These are phyloP conservation scores for Gymnocypris eckloni DNA, from an alignment of 2,797 vertebrate species.

Conservation along the genomic window DNA sequence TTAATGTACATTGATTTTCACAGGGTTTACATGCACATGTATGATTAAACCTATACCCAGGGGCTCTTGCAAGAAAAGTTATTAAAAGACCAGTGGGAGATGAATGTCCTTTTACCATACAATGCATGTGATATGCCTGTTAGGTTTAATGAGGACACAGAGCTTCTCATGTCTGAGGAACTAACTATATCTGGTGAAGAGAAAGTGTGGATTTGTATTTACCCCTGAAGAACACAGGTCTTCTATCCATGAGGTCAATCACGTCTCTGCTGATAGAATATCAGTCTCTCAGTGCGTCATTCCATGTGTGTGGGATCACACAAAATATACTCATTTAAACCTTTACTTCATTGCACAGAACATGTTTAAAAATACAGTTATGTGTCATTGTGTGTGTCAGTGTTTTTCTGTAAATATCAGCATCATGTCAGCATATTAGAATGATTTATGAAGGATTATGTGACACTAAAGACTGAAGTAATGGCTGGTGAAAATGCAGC, in stretches of 20 bases:
- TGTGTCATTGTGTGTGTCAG: no score
- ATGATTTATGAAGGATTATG: no score
- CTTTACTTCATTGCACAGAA: not conserved
- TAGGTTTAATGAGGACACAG: not conserved
- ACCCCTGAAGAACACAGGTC: not conserved
- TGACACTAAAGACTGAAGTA: not conserved
- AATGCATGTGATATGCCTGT: slow-evolving; percentile 8
- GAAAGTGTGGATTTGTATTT: slow-evolving; percentile 40
- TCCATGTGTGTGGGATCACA: not conserved
- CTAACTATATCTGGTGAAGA: not conserved
- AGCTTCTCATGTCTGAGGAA: not conserved
- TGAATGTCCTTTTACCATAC: slow-evolving; percentile 14
- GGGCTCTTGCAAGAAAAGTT: slow-evolving; percentile 4
- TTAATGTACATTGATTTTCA: slow-evolving; percentile 2
- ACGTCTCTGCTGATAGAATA: slow-evolving; percentile 9
- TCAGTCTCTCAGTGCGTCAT: not conserved
- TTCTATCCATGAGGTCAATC: slow-evolving; percentile 50
- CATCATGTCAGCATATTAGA: not conserved
- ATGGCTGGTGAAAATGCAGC: not conserved
- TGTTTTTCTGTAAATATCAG: no score
- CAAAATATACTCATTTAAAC: not conserved
- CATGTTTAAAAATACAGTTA: not conserved
- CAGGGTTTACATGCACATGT: slow-evolving; percentile 12
- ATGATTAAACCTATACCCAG: slow-evolving; percentile 9
- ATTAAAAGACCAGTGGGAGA: slow-evolving; percentile 18